These are phyloP conservation scores for Hypomesus transpacificus DNA, from an alignment of 2,113 vertebrate genomes.

Conservation along the genomic window DNA sequence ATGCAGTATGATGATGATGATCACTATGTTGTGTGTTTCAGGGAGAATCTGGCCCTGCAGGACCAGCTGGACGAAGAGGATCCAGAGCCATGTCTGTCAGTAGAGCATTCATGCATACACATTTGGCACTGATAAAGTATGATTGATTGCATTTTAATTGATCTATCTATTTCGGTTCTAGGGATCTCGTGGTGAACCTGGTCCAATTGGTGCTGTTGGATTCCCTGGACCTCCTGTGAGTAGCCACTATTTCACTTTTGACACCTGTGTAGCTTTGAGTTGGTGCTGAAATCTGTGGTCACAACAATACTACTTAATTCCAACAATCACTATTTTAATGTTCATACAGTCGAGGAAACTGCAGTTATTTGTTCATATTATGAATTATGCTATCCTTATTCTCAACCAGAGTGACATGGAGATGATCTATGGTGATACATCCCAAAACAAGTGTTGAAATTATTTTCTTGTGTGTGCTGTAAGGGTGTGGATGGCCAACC, in stretches of 20 bases:
- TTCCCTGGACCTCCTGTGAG: conserved; percentile 90
- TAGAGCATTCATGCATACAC: neutral
- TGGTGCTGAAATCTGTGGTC: neutral
- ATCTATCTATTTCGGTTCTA: conserved; percentile 43
- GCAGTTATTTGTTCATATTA: no score
- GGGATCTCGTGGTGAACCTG: conserved; percentile 89
- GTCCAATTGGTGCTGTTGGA: conserved; percentile 86
- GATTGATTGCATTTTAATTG: neutral
- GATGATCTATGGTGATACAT: no score
- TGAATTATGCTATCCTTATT: no score
- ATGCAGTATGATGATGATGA: neutral
- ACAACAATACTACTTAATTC: neutral
- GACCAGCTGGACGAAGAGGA: conserved; percentile 86
- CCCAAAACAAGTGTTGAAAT: neutral
- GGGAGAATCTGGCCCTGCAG: conserved; percentile 90
- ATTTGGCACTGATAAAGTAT: neutral
- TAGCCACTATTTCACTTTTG: conserved; percentile 6
- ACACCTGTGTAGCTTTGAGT: neutral
- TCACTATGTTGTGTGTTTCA: conserved; percentile 56
- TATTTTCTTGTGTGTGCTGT: neutral
- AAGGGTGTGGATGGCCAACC: conserved; percentile 94
- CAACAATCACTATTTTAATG: neutral
- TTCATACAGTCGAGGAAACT: no score
- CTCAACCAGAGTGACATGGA: no score
- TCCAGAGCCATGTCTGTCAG: conserved; percentile 90